Conservation (phyloP, 2,113 vertebrate species). For the Daphoenositta chrysoptera region DNA sequence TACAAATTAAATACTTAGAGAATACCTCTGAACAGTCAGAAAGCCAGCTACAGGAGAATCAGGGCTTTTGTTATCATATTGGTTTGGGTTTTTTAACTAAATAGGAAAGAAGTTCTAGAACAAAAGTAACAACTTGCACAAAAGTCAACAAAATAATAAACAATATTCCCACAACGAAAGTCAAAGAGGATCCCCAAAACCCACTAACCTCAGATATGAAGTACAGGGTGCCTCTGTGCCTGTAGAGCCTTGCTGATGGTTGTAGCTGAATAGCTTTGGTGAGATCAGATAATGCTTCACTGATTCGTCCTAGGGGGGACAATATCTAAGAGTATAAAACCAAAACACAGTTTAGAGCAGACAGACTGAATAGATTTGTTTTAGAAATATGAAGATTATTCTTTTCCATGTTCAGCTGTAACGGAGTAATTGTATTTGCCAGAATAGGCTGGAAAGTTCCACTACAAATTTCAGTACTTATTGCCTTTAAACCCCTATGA, state of each 20-base stretch:
- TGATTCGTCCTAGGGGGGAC: constrained; percentile 92
- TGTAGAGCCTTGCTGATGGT: constrained; percentile 91
- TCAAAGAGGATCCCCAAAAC: neutral
- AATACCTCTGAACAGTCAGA: neutral
- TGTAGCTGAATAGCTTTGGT: constrained; percentile 95
- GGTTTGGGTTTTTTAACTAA: neutral
- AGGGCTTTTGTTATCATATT: neutral
- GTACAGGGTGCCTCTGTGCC: constrained; percentile 91
- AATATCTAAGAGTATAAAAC: constrained; percentile 79
- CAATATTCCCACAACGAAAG: neutral
- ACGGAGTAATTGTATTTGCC: neutral
- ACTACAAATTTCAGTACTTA: neutral
- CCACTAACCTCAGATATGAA: constrained; percentile 94
- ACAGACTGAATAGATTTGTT: neutral
- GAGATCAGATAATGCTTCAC: constrained; percentile 90
- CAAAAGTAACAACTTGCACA: neutral
- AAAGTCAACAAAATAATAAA: neutral
- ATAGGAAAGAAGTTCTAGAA: neutral
- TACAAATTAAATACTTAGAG: neutral
- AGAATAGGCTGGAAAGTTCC: neutral
- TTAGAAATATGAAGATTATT: neutral
- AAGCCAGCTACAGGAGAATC: neutral
- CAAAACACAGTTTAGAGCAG: neutral
- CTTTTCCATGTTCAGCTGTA: neutral
- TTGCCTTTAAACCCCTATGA: neutral